Conservation (phyloP, 2,888 invertebrate species). For the Cheilosia vernalis region DNA sequence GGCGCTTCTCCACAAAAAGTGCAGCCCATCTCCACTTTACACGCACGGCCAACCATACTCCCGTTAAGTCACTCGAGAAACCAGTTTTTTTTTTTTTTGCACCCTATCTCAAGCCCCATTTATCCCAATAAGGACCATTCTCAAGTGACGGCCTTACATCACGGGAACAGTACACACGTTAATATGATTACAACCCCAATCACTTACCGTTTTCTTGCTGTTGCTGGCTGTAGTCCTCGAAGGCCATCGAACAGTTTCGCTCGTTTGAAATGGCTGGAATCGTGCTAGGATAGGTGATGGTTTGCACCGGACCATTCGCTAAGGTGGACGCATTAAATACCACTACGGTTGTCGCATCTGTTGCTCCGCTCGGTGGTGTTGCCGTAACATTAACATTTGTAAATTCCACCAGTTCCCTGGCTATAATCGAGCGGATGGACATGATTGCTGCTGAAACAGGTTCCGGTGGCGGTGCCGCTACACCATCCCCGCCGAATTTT, state of each 20-base stretch:
- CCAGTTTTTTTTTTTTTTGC: no score
- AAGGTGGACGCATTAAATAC: constrained; percentile 32
- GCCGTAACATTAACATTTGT: constrained; percentile 50
- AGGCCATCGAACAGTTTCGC: constrained; percentile 80
- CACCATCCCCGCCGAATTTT: background rate
- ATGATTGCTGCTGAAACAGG: constrained; percentile 75
- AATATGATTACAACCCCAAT: background rate
- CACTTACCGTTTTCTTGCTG: constrained; percentile 57
- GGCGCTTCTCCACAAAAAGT: background rate
- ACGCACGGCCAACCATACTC: background rate
- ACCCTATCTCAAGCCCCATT: no score
- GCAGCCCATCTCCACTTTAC: background rate
- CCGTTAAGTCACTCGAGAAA: background rate
- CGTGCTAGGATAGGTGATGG: constrained; percentile 77
- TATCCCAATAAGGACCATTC: no score
- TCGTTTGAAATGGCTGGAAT: constrained; percentile 77
- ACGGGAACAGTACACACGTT: no score
- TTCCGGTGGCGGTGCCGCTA: constrained; percentile 10
- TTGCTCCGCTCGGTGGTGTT: constrained; percentile 22
- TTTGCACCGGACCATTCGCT: constrained; percentile 45
- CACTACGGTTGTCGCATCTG: constrained; percentile 35
- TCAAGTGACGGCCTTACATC: no score
- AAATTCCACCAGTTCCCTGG: constrained; percentile 73
- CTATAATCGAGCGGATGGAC: constrained; percentile 77
- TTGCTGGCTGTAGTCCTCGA: constrained; percentile 79